Evolutionary conservation across 2,113 vertebrate genomes (phyloP), one percentile per base, ranked within the genome.

Genomic region (Calypte anna): DNA sequence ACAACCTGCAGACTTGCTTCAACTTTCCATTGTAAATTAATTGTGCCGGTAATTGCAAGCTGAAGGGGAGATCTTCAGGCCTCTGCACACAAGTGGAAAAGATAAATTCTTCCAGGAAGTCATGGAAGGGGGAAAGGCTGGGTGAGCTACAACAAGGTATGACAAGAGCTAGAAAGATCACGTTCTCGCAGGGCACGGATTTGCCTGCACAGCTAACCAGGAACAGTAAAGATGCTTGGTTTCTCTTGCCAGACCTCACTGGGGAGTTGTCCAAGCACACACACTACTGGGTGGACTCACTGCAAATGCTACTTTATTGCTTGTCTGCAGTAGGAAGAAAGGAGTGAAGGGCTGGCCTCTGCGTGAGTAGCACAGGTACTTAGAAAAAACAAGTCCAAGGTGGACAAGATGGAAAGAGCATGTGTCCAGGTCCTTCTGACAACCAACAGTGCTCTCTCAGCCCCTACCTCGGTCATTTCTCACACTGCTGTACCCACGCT

Each of bases 201-300:
- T 28, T 50, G 54, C 88, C 79, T 91, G 88, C 66, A 84, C 76
- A 68, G 86, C 80, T 88, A 93, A 94, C 57, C 82, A 96, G 88
- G 91, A 90, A 91, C 72, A 75, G 82, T 46, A 81, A 84, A 88
- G 76, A 91, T 46, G 36, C 0, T 0, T 88, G 33, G 68, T 70
- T 84, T 82, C 82, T 84, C 82, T 90, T 68, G 68, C 75, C 79
- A 96, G 88, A 33, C 33, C 80, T 88, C 0, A 0, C 79, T 61
- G 80, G 57, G 57, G 69, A 95, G 33, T 44, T 81, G 31, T 74
- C 88, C 85, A 92, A 96, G 73, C 14, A 24, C 82, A 77, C 57
- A 75, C 4, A 33, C 83, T 77, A 70, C 0, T 0, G 33, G 76
- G 64, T 58, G 91, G 94, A 88, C 79, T 94, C 82, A 77, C 6